Conservation (phyloP, 2,113 vertebrate species). For the Haemorhous mexicanus region DNA sequence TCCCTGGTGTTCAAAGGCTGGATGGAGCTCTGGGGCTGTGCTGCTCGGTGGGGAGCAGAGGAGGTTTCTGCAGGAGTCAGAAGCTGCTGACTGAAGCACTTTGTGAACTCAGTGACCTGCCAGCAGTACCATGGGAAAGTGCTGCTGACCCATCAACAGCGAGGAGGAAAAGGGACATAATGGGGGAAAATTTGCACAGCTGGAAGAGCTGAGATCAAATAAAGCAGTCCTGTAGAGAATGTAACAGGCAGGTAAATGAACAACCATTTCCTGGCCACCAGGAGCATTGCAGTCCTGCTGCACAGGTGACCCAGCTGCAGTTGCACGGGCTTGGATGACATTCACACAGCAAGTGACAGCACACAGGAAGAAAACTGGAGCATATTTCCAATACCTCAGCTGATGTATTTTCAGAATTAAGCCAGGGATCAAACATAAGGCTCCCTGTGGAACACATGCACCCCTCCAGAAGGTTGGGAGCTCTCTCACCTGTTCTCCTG, state of each 20-base stretch:
- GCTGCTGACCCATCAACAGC: neutral
- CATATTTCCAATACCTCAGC: neutral
- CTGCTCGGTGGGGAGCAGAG: neutral
- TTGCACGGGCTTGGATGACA: neutral
- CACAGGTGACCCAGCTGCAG: neutral
- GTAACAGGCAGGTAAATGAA: neutral
- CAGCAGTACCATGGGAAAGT: neutral
- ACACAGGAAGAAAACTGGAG: neutral
- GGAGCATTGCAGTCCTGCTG: neutral
- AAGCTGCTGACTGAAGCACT: slow-evolving; percentile 10
- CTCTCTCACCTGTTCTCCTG: neutral
- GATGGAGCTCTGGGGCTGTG: neutral
- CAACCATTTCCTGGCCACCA: neutral
- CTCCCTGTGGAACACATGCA: neutral
- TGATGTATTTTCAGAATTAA: neutral
- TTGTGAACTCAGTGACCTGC: neutral
- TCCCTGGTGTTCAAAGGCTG: neutral
- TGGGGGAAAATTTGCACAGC: neutral
- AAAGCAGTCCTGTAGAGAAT: neutral
- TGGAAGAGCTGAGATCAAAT: neutral
- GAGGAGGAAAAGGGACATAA: neutral
- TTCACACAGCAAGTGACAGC: neutral
- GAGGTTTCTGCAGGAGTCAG: neutral
- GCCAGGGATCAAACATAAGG: neutral
- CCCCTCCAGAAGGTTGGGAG: neutral